These are phyloP conservation scores for Amphimallon solstitiale DNA, from an alignment of 2,888 invertebrate species.

Conservation along the genomic window DNA sequence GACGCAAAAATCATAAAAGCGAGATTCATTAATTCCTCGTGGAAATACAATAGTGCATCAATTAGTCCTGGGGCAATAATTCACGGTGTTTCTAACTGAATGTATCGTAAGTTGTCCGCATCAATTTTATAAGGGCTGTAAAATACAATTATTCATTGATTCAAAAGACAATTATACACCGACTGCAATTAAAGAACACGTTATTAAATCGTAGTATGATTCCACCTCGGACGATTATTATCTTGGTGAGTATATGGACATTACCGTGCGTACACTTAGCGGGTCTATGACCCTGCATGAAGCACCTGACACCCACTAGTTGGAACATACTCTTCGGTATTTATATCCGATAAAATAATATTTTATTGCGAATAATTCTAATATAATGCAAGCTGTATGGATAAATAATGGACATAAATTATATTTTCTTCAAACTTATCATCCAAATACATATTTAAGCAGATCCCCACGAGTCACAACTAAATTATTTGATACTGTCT, in stretches of 20 bases:
- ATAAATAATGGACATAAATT: neutral
- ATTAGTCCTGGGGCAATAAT: constrained; percentile 9
- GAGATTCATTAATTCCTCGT: constrained; percentile 11
- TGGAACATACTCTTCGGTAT: constrained; percentile 56
- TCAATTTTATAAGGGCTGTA: constrained; percentile 28
- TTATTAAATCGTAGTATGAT: constrained; percentile 37
- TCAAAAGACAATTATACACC: constrained; percentile 21
- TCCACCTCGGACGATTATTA: constrained; percentile 44
- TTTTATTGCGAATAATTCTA: constrained; percentile 62
- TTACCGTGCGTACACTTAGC: constrained; percentile 53
- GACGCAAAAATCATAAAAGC: neutral
- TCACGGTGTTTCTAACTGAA: neutral
- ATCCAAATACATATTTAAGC: no score
- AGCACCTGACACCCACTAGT: constrained; percentile 63
- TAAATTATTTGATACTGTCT: no score
- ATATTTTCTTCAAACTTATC: no score
- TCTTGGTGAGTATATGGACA: constrained; percentile 50
- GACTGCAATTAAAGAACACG: constrained; percentile 8
- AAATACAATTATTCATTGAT: constrained; percentile 24
- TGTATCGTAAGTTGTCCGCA: neutral
- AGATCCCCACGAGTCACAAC: no score
- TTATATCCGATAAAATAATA: constrained; percentile 63
- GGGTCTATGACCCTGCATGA: constrained; percentile 61
- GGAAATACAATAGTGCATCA: constrained; percentile 20
- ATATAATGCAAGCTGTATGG: constrained; percentile 49